A percentile compares a stretch with the other conserved stretches of the same genome.
Conservation (phyloP, 1,140 invertebrate genomes). For the Ceratina japonica region DNA sequence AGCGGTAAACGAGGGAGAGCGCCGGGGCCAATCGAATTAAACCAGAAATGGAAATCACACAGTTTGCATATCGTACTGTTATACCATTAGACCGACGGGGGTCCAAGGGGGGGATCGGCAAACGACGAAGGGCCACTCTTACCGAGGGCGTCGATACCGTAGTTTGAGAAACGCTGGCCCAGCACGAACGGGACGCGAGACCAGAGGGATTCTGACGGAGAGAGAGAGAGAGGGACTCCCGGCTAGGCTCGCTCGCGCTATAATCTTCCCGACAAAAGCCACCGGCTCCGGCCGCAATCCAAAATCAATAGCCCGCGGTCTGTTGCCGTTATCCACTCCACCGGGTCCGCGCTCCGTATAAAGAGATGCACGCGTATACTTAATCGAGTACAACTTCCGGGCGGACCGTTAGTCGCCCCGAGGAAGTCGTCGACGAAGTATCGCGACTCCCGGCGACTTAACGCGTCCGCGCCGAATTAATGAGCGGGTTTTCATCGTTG, state of each 20-base stretch:
- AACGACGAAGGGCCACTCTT: neutral
- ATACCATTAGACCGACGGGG: neutral
- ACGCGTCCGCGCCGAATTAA: neutral
- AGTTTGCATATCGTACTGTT: constrained; percentile 5
- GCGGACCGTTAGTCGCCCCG: too few relatives aligned
- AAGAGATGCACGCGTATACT: neutral
- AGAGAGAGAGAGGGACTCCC: constrained; percentile 40
- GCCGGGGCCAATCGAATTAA: neutral
- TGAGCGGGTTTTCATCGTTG: too few relatives aligned
- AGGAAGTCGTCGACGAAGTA: too few relatives aligned
- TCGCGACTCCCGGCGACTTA: neutral
- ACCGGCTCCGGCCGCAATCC: constrained; percentile 64
- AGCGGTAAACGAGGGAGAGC: neutral
- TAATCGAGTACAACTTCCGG: neutral
- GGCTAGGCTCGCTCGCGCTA: constrained; percentile 49
- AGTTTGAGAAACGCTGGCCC: constrained; percentile 27
- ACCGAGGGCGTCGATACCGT: too few relatives aligned
- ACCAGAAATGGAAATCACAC: too few relatives aligned
- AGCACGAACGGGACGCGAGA: neutral
- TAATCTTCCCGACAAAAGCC: constrained; percentile 70
- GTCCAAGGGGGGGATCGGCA: too few relatives aligned
- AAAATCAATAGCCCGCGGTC: constrained; percentile 71
- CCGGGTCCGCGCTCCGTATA: neutral
- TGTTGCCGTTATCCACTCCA: constrained; percentile 60
- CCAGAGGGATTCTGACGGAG: neutral